Conservation (phyloP, 1,140 invertebrate genomes). For the Globodera ellingtonae region DNA sequence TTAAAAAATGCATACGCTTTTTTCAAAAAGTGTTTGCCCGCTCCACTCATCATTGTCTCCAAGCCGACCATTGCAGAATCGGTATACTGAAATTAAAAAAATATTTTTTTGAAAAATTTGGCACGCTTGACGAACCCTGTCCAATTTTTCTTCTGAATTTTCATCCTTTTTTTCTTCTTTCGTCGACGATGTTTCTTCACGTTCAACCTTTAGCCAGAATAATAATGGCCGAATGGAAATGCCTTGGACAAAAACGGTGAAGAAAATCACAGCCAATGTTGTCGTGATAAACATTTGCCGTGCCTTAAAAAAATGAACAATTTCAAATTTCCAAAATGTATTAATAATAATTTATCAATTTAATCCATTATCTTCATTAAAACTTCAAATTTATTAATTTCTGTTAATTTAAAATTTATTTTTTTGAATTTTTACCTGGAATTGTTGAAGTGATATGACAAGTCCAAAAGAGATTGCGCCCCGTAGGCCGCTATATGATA, state of each 20-base stretch:
- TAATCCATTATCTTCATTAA: no score
- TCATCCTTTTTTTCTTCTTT: not conserved
- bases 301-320: not conserved
- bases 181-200: not conserved
- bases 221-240: conserved; percentile 69
- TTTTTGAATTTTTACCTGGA: not conserved
- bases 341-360: no score
- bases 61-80: conserved; percentile 51
- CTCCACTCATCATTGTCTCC: conserved; percentile 42
- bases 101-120: not conserved
- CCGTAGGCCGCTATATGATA: conserved; percentile 49
- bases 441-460: conserved; percentile 59
- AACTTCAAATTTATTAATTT: no score
- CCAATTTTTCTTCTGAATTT: not conserved
- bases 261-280: conserved; percentile 69
- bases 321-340: no score
- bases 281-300: conserved; percentile 66
- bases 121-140: not conserved
- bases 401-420: no score
- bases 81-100: conserved; percentile 34
- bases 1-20: conserved; percentile 12
- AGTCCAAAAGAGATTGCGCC: conserved; percentile 53
- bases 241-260: conserved; percentile 70
- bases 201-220: conserved; percentile 67
- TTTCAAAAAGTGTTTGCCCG: conserved; percentile 37